A percentile compares a stretch with the other conserved stretches of the same genome.
Conservation (phyloP, 2,113 vertebrate genomes). For the Ellobius talpinus region DNA sequence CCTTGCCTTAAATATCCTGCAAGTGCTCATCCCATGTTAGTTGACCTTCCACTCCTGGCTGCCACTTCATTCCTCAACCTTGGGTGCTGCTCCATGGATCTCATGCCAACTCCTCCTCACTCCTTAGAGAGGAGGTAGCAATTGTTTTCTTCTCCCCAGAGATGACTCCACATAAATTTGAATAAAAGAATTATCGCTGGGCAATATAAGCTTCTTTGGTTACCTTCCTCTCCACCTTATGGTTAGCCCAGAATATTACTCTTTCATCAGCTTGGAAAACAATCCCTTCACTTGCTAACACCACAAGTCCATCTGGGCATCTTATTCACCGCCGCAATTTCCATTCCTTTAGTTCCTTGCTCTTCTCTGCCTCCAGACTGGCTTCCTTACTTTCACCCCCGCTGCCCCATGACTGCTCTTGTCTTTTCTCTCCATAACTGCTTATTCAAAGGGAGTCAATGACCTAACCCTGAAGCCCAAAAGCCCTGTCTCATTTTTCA, state of each 20-base stretch:
- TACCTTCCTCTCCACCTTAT: not conserved
- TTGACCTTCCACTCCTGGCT: not conserved
- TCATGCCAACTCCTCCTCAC: not conserved
- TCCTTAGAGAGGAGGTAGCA: not conserved
- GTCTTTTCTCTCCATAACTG: not conserved
- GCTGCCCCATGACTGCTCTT: not conserved
- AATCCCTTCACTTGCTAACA: not conserved
- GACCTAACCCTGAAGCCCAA: not conserved
- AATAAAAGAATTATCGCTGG: not conserved
- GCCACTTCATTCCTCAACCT: not conserved
- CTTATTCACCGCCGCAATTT: not conserved
- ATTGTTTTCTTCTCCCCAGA: not conserved
- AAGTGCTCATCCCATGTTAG: not conserved
- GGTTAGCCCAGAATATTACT: not conserved
- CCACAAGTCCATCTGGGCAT: not conserved
- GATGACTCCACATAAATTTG: not conserved
- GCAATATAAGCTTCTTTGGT: not conserved
- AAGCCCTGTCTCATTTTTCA: not conserved
- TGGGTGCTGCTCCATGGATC: not conserved
- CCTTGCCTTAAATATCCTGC: not conserved
- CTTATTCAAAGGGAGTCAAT: not conserved
- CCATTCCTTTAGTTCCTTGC: not conserved
- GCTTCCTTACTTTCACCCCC: not conserved
- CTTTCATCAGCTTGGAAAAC: not conserved
- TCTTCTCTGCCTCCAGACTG: not conserved